A percentile compares a stretch with the other conserved stretches of the same genome.
These are phyloP conservation scores for Melanchra persicariae DNA, from an alignment of 2,888 invertebrate genomes.

Conservation along the genomic window DNA sequence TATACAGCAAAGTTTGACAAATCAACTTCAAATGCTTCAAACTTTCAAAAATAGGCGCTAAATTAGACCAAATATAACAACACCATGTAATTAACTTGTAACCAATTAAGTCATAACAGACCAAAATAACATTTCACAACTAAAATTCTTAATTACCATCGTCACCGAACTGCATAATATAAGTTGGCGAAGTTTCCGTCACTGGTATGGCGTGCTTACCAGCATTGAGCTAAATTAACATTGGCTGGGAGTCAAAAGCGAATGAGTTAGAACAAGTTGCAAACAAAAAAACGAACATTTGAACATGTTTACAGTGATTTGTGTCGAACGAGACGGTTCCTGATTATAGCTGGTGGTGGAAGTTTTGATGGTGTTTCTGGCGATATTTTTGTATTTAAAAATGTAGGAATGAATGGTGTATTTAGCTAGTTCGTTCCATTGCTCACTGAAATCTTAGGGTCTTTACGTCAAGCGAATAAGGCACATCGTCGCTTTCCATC, in stretches of 20 bases:
- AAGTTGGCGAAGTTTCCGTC: slow-evolving; percentile 62
- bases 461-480: too few relatives aligned
- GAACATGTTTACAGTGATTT: slow-evolving; percentile 62
- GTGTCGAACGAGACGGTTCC: slow-evolving; percentile 53
- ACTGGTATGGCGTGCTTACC: slow-evolving; percentile 64
- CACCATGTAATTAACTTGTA: slow-evolving; percentile 7
- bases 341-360: slow-evolving; percentile 43
- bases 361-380: slow-evolving; percentile 51
- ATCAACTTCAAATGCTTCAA: too few relatives aligned
- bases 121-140: slow-evolving; percentile 52
- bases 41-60: too few relatives aligned
- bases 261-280: slow-evolving; percentile 66
- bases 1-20: too few relatives aligned
- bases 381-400: slow-evolving; percentile 3
- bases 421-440: too few relatives aligned
- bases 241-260: slow-evolving; percentile 72
- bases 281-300: slow-evolving; percentile 49
- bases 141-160: slow-evolving; percentile 66
- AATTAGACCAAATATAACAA: too few relatives aligned
- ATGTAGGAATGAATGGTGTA: background rate
- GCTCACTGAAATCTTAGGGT: too few relatives aligned
- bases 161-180: slow-evolving; percentile 65
- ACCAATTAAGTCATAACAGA: slow-evolving; percentile 16
- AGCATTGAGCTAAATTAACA: slow-evolving; percentile 68
- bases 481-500: too few relatives aligned